Evolutionary conservation across 2,113 vertebrate species (phyloP), one percentile per base, ranked within the genome.

Genomic region (Chaenocephalus aceratus): DNA sequence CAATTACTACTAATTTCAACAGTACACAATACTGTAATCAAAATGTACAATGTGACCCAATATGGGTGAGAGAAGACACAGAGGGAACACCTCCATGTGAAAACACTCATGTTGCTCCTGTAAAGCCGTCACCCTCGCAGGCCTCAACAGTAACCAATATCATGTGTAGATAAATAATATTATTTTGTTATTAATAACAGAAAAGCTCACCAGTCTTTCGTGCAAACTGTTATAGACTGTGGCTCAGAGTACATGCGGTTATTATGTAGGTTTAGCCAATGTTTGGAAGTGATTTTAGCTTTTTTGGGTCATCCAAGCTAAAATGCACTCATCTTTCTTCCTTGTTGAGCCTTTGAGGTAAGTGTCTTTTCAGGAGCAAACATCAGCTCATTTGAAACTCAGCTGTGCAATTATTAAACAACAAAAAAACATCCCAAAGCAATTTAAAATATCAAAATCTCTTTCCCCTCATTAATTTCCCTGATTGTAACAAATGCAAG

Each of bases 11-110:
- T 26, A 63, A 75, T 89, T 82, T 76, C 54, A 85, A 96, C 97
- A 98, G 97, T 98, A 97, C 94, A 97, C 93, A 97, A 95, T 96
- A 98, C 98, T 97, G 97, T 86, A 88, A 94, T 96, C 91, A 88
- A 57, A 94, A 96, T 97, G 91, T 96, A 97, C 96, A 97, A 74
- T 58, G 12, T 78, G 84, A 92, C 98, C 98, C 98, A 99, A 93
- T 98, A 93, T 99, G 98, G 97, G 98, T 94, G 87, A 96, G 92
- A 79, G 87, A 87, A 0, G 5, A 92, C 94, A 96, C 95, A 91
- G 91, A 94, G 66, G 69, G 45, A 59, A 79, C 79, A 14, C 86
- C 92, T 93, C 88, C 89, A 83, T 91, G 79, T 83, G 70, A 64
- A 86, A 79, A 80, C 72, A 79, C 86, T 77, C 89, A 86, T 51